Base-by-base conservation (phyloP, 2,888 invertebrate genomes). In the Nycteola revayana region DNA sequence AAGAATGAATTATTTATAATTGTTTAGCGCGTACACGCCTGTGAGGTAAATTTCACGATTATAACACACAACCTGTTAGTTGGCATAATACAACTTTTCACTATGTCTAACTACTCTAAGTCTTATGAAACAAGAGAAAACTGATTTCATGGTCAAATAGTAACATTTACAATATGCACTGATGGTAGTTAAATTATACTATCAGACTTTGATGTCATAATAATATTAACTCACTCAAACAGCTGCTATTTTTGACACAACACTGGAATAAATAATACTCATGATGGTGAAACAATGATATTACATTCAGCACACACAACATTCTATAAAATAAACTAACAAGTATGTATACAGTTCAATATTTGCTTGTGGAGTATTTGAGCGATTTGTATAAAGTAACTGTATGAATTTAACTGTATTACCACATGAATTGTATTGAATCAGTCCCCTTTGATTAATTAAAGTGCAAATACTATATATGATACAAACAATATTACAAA, bases 31-130 rank as follows among this genome's bases (percentile, higher is more conserved):
- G 14, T 14, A 14, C 14, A 14, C 14, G 14, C 21, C 21, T 21
- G 7, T 21, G 21, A 21, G 21, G 21, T 48, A 28, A 51, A 32
- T 30, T 56, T 66, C 57, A 64, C 30, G 51, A 63, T 80, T 81
- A 75, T 76, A 81, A 75, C 76, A 84, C 84, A 87, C 85, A 87
- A 86, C 86, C 87, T 68, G 66, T 58, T 67, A 75, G 75, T 82
- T 74, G 72, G 69, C 68, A 65, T 63, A 67, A 5, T 54, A 74
- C 81, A 74, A 79, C 76, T 75, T 71, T 55, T n/a, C n/a, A 60
- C 49, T 67, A 73, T 60, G 64, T 68, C 81, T 85, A 79, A 75
- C 66, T 69, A 73, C 66, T 66, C 63, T 66, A 65, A 73, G 32
- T 45, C 61, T 71, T 14, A 68, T 48, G 67, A 70, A 64, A 71